Conservation (phyloP, 1,140 invertebrate genomes). For the Brachionus angularis region DNA sequence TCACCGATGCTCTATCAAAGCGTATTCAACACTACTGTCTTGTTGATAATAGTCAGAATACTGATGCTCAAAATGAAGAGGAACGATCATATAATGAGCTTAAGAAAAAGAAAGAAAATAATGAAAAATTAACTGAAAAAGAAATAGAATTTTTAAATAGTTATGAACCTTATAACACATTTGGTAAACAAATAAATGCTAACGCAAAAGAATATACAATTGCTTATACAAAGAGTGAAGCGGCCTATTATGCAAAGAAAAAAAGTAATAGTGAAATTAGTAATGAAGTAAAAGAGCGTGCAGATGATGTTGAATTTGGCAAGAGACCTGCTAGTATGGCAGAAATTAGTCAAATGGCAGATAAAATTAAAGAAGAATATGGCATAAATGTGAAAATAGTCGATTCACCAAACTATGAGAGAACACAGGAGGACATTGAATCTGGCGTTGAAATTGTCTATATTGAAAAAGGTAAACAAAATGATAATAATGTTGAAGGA, state of each 20-base stretch:
- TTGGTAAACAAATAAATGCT: slow-evolving; percentile 1
- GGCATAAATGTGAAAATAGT: not conserved
- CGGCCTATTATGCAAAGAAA: not conserved
- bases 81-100: not conserved
- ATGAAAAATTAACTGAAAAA: not conserved
- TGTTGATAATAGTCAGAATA: not conserved
- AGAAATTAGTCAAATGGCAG: not conserved
- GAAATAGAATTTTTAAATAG: not conserved
- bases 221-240: not conserved
- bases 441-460: not conserved
- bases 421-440: not conserved
- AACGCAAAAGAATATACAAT: not conserved
- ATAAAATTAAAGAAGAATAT: too few species aligned
- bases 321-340: not conserved
- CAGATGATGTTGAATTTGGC: not conserved
- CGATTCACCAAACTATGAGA: not conserved
- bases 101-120: not conserved
- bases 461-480: not conserved
- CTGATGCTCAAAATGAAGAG: slow-evolving; percentile 8
- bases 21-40: not conserved
- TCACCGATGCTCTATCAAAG: not conserved
- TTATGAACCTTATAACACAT: not conserved
- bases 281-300: not conserved
- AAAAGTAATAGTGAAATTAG: not conserved
- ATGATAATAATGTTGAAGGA: not conserved